Base-by-base conservation (phyloP, 30 jellyfish, hydroid and myxozoan genomes). In the Hydractinia symbiolongicarpus region DNA sequence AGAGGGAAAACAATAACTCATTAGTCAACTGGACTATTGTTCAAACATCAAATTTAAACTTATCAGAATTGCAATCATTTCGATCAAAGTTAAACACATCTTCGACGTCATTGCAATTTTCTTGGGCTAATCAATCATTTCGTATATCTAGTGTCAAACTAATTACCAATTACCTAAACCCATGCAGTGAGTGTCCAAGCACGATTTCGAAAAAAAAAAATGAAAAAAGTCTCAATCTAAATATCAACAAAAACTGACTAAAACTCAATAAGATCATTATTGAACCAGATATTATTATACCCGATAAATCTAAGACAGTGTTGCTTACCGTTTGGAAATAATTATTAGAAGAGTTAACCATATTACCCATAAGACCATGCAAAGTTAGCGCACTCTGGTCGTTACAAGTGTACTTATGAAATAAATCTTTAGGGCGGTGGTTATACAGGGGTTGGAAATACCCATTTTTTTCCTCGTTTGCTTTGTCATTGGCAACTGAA, bases 351-450 rank as follows among this genome's bases (percentile, higher is more conserved):
- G 83, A 74, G 8, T 50, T 49, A 14, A 74, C 54, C 5, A 74
- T 74, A 74, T 74, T 74, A 53, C 54, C 83, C 83, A 74, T 50
- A 53, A 74, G 20, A 55, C 83, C 83, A 55, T 74, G 83, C 68
- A 74, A 14, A n/a, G 83, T 19, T 14, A 74, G 67, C 13, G 9
- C 21, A 74, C 83, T 49, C 13, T 74, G 21, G 61, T 74, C 66
- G 66, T n/a, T 55, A 51, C 83, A 74, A 4, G 9, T 9, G 9
- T 64, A n/a, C 74, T 7, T 13, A 7, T 64, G 52, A n/a, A 64
- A 64, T 13, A 64, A n/a, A 51, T 51, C 40, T n/a, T 64, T 64
- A 6, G 52, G 74, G 19, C 74, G 9, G 7, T 6, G 52, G 4
- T n/a, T 64, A n/a, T 64, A n/a, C 4, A 64, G 74, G 17, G 74